Evolutionary conservation across 2,113 vertebrate species (phyloP), one percentile per base, ranked within the genome.

Genomic region (Prunella fulvescens): DNA sequence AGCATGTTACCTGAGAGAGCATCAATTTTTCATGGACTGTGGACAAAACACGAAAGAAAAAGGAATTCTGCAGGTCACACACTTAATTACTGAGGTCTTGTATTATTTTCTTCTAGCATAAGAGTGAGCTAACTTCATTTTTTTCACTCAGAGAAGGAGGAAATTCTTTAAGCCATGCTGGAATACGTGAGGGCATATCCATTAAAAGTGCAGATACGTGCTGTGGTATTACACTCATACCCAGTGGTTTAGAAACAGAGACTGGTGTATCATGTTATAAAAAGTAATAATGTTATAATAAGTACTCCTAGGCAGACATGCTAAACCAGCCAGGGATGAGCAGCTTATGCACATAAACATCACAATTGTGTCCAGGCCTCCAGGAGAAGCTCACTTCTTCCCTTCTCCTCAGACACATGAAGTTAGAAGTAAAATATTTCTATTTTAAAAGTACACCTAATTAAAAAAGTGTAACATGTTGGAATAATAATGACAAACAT

Each of bases 1-100:
- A 98, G 86, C 81, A 93, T 95, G 92, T 96, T 98, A 97, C 95
- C 95, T 97, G 96, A 92, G 77, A 96, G 81, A 95, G 87, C 92
- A 98, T 97, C 84, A 97, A 94, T 97, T 96, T 97, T 98, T 97
- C 90, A 97, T 95, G 91, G 92, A 61, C 88, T 91, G 39, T 93
- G 93, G 83, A 90, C 91, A 93, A 97, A 97, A 97, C 67, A 97
- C 4, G 5, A 95, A 93, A 95, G 76, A 58, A 71, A 96, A 95
- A 94, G 93, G 70, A 93, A 96, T 94, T 85, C 58, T 86, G 53
- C 22, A 60, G 80, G 88, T 93, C 92, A 95, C 76, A 70, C 29
- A 69, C 84, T 86, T 77, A 86, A 96, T 93, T 95, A 82, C 69
- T 81, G 83, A 94, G 72, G 62, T 91, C 72, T 70, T 84, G 70